A percentile compares a stretch with the other conserved stretches of the same genome.
These are phyloP conservation scores for Hypsibius dujardini DNA, from an alignment of 1,140 invertebrate genomes.

Conservation along the genomic window DNA sequence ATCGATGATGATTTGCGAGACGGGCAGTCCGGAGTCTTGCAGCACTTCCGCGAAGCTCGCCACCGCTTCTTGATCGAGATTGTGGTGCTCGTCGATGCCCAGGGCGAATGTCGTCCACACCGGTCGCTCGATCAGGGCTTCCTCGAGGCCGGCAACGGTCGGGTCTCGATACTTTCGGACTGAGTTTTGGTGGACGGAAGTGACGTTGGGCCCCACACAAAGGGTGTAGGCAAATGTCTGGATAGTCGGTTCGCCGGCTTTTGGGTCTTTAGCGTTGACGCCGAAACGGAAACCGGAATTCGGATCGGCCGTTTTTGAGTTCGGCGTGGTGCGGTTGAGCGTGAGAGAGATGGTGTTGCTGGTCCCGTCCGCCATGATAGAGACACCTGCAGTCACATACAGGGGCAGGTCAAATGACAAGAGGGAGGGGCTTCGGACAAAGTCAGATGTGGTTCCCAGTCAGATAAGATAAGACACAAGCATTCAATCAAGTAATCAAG, in stretches of 20 bases:
- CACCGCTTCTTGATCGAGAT: not conserved
- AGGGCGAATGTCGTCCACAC: not conserved
- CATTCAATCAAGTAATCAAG: too few species aligned
- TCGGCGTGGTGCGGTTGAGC: not conserved
- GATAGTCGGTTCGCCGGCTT: not conserved
- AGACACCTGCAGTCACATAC: not conserved
- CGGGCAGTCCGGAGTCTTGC: not conserved
- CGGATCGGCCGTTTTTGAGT: not conserved
- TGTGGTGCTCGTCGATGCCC: not conserved
- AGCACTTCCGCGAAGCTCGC: not conserved
- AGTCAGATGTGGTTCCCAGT: too few species aligned
- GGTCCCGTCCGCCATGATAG: not conserved
- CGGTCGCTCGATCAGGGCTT: not conserved
- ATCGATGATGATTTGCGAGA: not conserved
- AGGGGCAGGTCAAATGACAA: too few species aligned
- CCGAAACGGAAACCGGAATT: too few species aligned
- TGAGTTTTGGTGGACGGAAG: not conserved
- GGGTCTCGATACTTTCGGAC: not conserved
- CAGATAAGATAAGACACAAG: too few species aligned
- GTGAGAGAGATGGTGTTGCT: too few species aligned
- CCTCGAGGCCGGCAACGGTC: not conserved
- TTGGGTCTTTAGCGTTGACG: too few species aligned
- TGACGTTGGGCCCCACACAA: not conserved
- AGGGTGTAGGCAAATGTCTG: not conserved
- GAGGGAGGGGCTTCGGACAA: too few species aligned